A percentile compares a stretch with the other conserved stretches of the same genome.
Evolutionary conservation across 2,888 invertebrate genomes (phyloP).

Genomic region (Athrips mouffetella): DNA sequence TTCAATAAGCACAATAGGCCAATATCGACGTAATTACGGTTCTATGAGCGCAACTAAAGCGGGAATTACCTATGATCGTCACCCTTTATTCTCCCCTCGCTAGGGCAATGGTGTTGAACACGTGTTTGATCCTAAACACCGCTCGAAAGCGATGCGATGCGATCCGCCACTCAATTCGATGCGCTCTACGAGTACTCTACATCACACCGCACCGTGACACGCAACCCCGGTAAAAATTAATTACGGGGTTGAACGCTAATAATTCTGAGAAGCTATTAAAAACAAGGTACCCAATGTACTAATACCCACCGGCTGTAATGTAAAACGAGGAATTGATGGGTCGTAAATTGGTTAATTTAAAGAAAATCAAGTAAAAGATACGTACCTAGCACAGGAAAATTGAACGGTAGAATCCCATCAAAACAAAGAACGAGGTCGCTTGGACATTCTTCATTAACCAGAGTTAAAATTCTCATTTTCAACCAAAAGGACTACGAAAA

Average conservation of each 20-base stretch:
- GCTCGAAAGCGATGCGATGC: conserved; percentile 34
- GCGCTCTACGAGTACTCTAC: conserved; percentile 38
- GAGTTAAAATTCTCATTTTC: conserved; percentile 50
- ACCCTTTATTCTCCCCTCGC: conserved; percentile 48
- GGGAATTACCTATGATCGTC: conserved; percentile 58
- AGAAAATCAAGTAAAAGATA: conserved; percentile 1
- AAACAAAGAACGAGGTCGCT: conserved; percentile 9
- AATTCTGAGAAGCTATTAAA: conserved; percentile 17
- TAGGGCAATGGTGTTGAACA: conserved; percentile 59
- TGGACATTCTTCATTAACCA: conserved; percentile 38
- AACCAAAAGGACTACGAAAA: conserved; percentile 60
- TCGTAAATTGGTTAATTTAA: conserved; percentile 2
- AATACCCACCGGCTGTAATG: not conserved
- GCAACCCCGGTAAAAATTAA: conserved; percentile 53
- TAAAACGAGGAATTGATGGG: conserved; percentile 3
- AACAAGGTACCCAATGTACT: conserved; percentile 11
- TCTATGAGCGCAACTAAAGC: conserved; percentile 56
- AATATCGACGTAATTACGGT: conserved; percentile 11
- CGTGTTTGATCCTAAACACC: conserved; percentile 64
- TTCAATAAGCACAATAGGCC: conserved; percentile 11
- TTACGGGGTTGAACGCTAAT: conserved; percentile 22
- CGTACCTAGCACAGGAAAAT: not conserved
- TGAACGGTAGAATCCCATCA: conserved; percentile 4
- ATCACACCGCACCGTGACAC: conserved; percentile 35
- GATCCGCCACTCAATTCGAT: conserved; percentile 53